These are phyloP conservation scores for Salvator merianae DNA, from an alignment of 2,113 vertebrate genomes.

Conservation along the genomic window DNA sequence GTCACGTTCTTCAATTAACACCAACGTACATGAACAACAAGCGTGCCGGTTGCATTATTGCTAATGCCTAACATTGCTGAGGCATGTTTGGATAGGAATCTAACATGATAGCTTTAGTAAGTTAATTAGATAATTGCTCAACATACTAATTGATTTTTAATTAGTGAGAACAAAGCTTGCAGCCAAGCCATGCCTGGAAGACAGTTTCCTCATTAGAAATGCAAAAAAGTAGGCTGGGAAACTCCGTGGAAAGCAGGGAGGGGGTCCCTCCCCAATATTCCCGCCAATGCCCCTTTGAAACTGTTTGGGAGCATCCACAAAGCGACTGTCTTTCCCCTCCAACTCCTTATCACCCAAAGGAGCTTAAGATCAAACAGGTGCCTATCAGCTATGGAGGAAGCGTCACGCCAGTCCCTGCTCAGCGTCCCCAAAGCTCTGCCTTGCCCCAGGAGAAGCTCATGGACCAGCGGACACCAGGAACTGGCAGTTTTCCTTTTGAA, in stretches of 20 bases:
- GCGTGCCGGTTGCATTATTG: constrained; percentile 35
- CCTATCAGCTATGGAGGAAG: neutral
- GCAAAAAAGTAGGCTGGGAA: constrained; percentile 32
- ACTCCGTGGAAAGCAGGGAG: neutral
- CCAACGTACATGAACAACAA: neutral
- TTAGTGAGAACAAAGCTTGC: constrained; percentile 38
- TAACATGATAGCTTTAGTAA: constrained; percentile 50
- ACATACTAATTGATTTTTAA: constrained; percentile 67
- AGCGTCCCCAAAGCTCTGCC: too few species aligned
- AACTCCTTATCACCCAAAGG: neutral
- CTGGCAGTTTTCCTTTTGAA: too few species aligned
- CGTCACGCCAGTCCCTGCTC: too few species aligned
- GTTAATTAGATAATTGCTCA: constrained; percentile 65
- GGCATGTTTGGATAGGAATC: constrained; percentile 58
- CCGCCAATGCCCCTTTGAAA: neutral
- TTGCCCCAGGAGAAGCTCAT: too few species aligned
- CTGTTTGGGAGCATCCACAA: neutral
- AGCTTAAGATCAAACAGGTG: neutral
- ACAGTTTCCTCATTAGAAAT: constrained; percentile 36
- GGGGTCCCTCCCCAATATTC: neutral
- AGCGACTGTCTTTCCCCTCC: too few species aligned
- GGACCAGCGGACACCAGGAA: too few species aligned
- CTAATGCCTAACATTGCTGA: constrained; percentile 35
- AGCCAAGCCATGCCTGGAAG: constrained; percentile 48
- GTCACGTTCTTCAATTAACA: neutral